Evolutionary conservation across 2,888 invertebrate genomes (phyloP), one percentile per base, ranked within the genome.

Genomic region (Tiphia femorata): DNA sequence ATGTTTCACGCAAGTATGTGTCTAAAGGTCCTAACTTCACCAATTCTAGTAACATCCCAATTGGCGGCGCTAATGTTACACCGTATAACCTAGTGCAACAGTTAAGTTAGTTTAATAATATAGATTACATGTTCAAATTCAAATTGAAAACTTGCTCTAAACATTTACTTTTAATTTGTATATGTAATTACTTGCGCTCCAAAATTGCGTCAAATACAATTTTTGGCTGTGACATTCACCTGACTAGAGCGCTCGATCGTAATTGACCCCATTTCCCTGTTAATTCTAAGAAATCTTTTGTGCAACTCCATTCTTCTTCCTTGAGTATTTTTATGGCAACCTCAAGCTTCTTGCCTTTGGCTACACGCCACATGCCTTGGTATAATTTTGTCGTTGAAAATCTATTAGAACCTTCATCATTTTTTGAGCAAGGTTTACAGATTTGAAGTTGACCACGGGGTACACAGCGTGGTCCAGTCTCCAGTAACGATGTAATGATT

Each of bases 21-120:
- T 95, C 93, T 10, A 96, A 86, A 0, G 93, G 90, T 38, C 96
- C 96, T 29, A 90, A 86, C 5, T 90, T 89, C 38, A 95, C 86
- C 79, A 92, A 91, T 82, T 96, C 96, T 70, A 93, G 86, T 16
- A 96, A 90, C 85, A 96, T 88, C 0, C 95, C 91, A 21, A 93
- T 89, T 2, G 93, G 92, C 56, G 90, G 90, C 56, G 89, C 88
- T 30, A 94, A 85, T 0, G 93, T 92, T 27, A 94, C 86, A 0
- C 94, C 96, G 75, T 91, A 92, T 49, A 95, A 80, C 61, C 92
- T 81, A 19, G 37, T 3, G n/a, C 30, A 41, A 37, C 25, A 12
- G 14, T 2, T 19, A 47, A 19, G n/a, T 53, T 40, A 27, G 14
- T 38, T n/a, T 43, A 27, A 1, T 23, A 33, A 16, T n/a, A 44